These are phyloP conservation scores for Capreolus pygargus DNA, from an alignment of 2,113 vertebrate species.

Conservation along the genomic window DNA sequence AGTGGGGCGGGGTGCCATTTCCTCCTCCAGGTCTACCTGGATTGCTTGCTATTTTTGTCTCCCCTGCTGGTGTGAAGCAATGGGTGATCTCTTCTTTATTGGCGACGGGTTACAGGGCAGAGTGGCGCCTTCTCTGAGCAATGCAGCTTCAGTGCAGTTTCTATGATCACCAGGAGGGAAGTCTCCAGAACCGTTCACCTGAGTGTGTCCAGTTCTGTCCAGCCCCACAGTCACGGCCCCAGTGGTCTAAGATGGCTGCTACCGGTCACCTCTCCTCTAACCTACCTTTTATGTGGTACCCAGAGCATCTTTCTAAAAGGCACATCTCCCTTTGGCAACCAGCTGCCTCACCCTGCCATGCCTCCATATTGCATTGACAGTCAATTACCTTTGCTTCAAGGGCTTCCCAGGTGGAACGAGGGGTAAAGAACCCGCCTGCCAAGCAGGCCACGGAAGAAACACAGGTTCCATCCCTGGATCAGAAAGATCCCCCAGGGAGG, in stretches of 20 bases:
- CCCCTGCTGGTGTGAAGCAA: not conserved
- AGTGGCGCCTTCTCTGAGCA: not conserved
- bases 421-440: not conserved
- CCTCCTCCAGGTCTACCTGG: not conserved
- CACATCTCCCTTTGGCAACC: not conserved
- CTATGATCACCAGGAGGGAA: not conserved
- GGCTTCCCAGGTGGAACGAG: not conserved
- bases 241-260: not conserved
- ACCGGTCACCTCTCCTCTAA: not conserved
- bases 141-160: not conserved
- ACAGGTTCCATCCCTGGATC: not conserved
- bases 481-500: not conserved
- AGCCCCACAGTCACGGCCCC: not conserved
- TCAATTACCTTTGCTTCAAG: rapidly evolving
- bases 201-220: not conserved
- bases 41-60: too few relatives aligned
- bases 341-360: too few relatives aligned
- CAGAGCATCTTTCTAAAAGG: not conserved
- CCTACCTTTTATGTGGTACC: not conserved
- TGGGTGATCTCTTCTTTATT: not conserved
- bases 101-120: not conserved
- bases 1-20: not conserved
- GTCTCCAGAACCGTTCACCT: not conserved
- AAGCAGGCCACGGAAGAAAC: not conserved
- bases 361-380: not conserved